These are phyloP conservation scores for Tadarida brasiliensis DNA, from an alignment of 2,797 vertebrate species.

Conservation along the genomic window DNA sequence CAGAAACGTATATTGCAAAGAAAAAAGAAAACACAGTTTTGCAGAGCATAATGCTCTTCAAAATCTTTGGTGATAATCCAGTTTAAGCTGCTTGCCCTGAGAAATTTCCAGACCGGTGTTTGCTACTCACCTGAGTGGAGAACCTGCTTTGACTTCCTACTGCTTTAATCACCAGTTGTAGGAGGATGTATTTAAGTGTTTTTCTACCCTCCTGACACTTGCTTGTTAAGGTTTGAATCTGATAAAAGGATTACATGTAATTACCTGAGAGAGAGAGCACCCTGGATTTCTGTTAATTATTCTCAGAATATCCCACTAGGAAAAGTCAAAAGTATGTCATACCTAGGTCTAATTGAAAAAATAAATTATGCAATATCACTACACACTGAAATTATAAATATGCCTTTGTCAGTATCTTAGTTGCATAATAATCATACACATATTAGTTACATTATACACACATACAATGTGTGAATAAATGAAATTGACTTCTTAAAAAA, in stretches of 20 bases:
- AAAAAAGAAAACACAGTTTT: not conserved
- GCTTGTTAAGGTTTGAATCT: not conserved
- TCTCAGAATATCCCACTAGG: not conserved
- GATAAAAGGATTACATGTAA: not conserved
- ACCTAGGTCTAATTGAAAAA: not conserved
- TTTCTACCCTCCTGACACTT: not conserved
- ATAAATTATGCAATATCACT: not conserved
- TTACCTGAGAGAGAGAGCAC: not conserved
- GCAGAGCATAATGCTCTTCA: not conserved
- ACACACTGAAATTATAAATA: not conserved
- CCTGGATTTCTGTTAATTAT: constrained; percentile 1
- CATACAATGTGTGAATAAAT: not conserved
- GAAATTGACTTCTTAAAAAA: not conserved
- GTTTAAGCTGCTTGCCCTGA: not conserved
- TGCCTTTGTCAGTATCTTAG: not conserved
- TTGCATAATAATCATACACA: not conserved
- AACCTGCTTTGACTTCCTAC: not conserved
- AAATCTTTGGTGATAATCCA: not conserved
- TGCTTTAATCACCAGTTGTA: not conserved
- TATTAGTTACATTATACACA: not conserved
- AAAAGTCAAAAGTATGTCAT: not conserved
- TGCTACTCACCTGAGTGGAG: constrained; percentile 27
- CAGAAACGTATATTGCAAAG: not conserved
- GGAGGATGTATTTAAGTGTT: not conserved
- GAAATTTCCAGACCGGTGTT: not conserved